Evolutionary conservation across 1,140 invertebrate species (phyloP), one percentile per base, ranked within the genome.

Genomic region (Bombus turneri): DNA sequence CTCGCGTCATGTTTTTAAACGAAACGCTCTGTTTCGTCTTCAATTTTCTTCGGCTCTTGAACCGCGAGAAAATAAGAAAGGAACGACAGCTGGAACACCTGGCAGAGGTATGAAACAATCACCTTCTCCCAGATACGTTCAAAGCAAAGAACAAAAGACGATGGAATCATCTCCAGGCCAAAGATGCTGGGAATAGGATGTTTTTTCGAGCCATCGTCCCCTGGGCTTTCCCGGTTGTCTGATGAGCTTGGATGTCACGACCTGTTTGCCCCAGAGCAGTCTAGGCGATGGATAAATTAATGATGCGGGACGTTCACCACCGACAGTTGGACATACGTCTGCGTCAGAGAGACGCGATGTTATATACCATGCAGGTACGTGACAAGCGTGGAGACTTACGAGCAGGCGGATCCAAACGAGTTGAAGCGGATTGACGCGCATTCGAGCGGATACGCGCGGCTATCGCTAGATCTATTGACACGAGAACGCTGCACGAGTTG

Each of bases 231-330:
- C 66, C 64, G 9, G 39, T 47, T 79, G 77, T 76, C 77, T 75
- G 83, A 90, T 84, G 81, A 90, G 86, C 68, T 66, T 86, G 77
- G 71, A 89, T 85, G 81, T 68, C 83, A 81, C 87, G 81, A 57
- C 57, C 83, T 85, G 87, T 88, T 87, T 92, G 82, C 84, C 90
- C 90, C 57, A 10, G 39, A 59, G 76, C 71, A 83, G 73, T 34
- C 69, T 69, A 57, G 83, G 87, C 91, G 93, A 93, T 92, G 89
- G 90, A 93, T 93, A 93, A 94, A 94, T 93, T 94, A 92, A 93
- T 93, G 92, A 93, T 92, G 83, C 81, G 72, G 71, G 82, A 76
- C 88, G 83, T 80, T 86, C 83, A 72, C 76, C 62, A 69, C 31
- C 78, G 83, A 86, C 88, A 88, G 87, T 73, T 75, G 88, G 80